Evolutionary conservation across 2,797 vertebrate species (phyloP).

Genomic region (Prionace glauca): DNA sequence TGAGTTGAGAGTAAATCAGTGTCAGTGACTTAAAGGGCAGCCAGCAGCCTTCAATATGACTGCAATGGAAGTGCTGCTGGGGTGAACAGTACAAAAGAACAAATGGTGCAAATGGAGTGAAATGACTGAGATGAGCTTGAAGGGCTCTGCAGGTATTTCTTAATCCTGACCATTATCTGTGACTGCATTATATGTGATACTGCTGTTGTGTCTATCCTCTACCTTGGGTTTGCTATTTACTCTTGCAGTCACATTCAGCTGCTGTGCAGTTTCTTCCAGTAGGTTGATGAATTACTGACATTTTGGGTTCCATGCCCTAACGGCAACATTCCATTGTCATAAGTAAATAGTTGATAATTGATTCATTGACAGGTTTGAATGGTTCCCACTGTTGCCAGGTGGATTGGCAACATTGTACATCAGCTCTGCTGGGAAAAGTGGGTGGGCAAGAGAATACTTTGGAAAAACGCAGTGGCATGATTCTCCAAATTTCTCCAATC

Average conservation of each 20-base stretch:
- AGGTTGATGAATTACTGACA: background rate
- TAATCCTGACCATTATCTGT: background rate
- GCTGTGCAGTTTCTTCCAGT: background rate
- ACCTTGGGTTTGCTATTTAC: no score
- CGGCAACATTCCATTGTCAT: background rate
- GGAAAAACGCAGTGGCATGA: background rate
- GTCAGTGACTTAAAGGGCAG: background rate
- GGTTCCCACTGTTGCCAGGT: background rate
- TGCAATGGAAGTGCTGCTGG: background rate
- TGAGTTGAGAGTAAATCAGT: background rate
- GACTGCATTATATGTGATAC: background rate
- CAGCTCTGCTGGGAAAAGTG: background rate
- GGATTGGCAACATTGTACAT: background rate
- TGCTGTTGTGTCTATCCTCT: background rate
- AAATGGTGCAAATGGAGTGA: background rate
- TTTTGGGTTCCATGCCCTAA: background rate
- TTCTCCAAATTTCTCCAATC: background rate
- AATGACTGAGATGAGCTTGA: background rate
- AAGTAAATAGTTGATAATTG: background rate
- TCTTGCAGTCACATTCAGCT: background rate
- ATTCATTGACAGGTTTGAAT: background rate
- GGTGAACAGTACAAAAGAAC: background rate
- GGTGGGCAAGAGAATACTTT: no score
- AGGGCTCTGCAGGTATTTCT: background rate
- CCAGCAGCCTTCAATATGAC: background rate